These are phyloP conservation scores for Kobus ellipsiprymnus DNA, from an alignment of 2,113 vertebrate genomes.

Conservation along the genomic window DNA sequence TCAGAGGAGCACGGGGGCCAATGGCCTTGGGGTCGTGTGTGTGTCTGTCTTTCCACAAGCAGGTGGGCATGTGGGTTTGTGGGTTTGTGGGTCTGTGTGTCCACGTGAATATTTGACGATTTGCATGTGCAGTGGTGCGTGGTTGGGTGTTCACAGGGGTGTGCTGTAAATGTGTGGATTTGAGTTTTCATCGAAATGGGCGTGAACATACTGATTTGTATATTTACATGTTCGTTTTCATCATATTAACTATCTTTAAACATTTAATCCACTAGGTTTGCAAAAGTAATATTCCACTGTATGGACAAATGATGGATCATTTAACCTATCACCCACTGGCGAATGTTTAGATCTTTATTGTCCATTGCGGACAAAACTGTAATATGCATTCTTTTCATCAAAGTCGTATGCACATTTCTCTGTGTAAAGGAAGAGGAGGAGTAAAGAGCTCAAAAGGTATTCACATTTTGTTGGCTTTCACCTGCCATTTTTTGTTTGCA, in stretches of 20 bases:
- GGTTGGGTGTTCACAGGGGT: not conserved
- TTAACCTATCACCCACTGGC: not conserved
- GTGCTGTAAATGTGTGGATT: accelerated
- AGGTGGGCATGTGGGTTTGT: accelerated
- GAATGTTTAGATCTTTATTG: not conserved
- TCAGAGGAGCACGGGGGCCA: accelerated
- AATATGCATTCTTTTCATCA: not conserved
- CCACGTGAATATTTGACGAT: accelerated
- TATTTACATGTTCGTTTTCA: too few relatives aligned
- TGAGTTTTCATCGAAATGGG: not conserved
- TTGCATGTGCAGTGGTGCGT: accelerated
- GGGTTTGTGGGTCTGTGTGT: not conserved
- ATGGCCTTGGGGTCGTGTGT: accelerated
- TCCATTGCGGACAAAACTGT: not conserved
- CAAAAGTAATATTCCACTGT: not conserved
- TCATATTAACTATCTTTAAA: not conserved
- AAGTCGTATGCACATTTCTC: not conserved
- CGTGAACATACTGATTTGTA: accelerated
- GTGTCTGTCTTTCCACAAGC: not conserved
- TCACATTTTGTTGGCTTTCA: not conserved
- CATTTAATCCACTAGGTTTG: not conserved
- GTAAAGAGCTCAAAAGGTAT: not conserved
- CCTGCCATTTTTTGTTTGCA: not conserved
- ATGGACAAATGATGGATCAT: not conserved
- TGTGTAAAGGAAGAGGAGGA: not conserved